phyloP scores from a whole-genome alignment of 2,797 vertebrate species.

The Stomatorhinus walkeri region DNA sequence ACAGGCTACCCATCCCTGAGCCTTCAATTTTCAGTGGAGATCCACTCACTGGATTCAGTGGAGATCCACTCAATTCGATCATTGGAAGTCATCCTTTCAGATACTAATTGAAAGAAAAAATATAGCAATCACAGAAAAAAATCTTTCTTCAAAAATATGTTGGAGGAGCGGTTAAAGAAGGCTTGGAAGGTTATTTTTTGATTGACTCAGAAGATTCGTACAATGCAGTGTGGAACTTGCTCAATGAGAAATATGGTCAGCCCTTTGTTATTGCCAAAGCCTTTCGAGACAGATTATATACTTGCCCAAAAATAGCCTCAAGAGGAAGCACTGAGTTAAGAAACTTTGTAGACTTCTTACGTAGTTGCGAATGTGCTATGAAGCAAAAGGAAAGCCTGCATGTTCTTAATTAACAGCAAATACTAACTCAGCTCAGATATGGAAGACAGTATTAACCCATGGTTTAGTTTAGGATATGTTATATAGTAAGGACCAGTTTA shows the following conservation, averaged over 20 bases:
- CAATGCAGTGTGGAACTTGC: constrained; percentile 25
- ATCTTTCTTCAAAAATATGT: constrained; percentile 34
- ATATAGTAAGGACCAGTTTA: too few relatives aligned
- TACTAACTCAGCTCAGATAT: too few relatives aligned
- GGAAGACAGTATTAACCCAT: too few relatives aligned
- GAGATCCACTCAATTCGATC: too few relatives aligned
- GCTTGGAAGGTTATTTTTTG: constrained; percentile 34
- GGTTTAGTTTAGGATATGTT: too few relatives aligned
- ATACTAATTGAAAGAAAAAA: constrained; percentile 35
- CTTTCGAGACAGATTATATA: constrained; percentile 27
- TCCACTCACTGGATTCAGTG: too few relatives aligned
- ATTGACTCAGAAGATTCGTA: constrained; percentile 32
- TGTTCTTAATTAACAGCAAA: too few relatives aligned
- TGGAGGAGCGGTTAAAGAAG: constrained; percentile 28
- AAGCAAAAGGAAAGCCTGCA: constrained; percentile 28
- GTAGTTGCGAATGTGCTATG: constrained; percentile 34
- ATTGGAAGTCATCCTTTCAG: constrained; percentile 22
- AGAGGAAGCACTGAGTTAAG: constrained; percentile 34
- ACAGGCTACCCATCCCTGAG: constrained; percentile 10
- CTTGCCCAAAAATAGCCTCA: constrained; percentile 31
- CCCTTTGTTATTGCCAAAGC: constrained; percentile 31
- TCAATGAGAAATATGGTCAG: constrained; percentile 18
- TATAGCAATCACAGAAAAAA: constrained; percentile 30
- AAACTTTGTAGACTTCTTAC: constrained; percentile 32
- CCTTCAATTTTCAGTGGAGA: constrained; percentile 6